These are phyloP conservation scores for Bradypodion ventrale DNA, from an alignment of 2,797 vertebrate genomes.

Conservation along the genomic window DNA sequence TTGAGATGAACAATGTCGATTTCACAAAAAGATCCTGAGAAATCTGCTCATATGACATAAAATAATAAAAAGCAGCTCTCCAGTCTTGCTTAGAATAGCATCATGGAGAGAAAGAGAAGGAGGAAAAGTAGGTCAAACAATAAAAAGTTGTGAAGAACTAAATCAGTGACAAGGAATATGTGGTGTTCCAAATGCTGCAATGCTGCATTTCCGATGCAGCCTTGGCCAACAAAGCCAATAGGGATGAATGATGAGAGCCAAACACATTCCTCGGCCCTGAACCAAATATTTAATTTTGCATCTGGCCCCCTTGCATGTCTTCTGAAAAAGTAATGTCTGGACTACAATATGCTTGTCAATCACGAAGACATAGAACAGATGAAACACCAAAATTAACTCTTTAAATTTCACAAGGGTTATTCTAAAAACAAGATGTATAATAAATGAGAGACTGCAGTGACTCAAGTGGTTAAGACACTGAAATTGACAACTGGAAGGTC, in stretches of 20 bases:
- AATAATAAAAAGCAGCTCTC: constrained; percentile 21
- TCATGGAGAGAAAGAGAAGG: constrained; percentile 5
- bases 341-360: background rate
- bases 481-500: too few species aligned
- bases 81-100: background rate
- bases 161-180: background rate
- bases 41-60: constrained; percentile 25
- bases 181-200: background rate
- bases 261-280: background rate
- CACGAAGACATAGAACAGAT: background rate
- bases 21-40: constrained; percentile 27
- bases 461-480: too few species aligned
- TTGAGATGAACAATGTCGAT: accelerated
- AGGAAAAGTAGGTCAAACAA: constrained; percentile 26
- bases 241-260: background rate
- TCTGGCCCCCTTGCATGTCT: background rate
- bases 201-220: background rate
- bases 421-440: background rate
- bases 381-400: background rate
- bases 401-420: background rate
- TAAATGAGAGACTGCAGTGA: too few species aligned
- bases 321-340: background rate
- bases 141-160: constrained; percentile 16
- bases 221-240: background rate
- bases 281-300: background rate